These are phyloP conservation scores for Yoshiicerus persimilis DNA, from an alignment of 1,140 invertebrate species.

Conservation along the genomic window DNA sequence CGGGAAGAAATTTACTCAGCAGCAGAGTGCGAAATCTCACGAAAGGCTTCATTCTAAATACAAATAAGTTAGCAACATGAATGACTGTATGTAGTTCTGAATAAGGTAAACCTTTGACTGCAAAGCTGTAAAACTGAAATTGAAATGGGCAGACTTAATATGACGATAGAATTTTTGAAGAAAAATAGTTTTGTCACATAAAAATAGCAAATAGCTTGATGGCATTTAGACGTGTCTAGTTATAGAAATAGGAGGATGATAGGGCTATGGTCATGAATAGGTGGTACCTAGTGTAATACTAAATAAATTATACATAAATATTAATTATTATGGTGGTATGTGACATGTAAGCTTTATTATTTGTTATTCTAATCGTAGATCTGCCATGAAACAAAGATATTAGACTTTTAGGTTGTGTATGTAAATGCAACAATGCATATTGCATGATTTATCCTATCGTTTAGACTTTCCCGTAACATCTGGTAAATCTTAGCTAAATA, in stretches of 20 bases:
- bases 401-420: neutral
- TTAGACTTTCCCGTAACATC: neutral
- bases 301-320: neutral
- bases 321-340: neutral
- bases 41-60: conserved; percentile 36
- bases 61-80: conserved; percentile 9
- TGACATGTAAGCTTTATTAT: neutral
- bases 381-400: neutral
- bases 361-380: neutral
- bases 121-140: conserved; percentile 8
- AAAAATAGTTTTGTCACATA: conserved; percentile 3
- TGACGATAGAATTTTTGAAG: neutral
- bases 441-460: neutral
- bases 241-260: neutral
- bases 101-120: neutral
- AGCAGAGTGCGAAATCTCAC: neutral
- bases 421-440: neutral
- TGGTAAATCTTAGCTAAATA: neutral
- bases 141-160: neutral
- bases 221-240: neutral
- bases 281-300: no score
- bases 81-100: neutral
- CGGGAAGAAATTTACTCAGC: conserved; percentile 61
- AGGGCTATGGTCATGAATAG: neutral
- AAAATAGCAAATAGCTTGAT: neutral